Evolutionary conservation across 2,113 vertebrate species (phyloP).

Genomic region (Galemys pyrenaicus): DNA sequence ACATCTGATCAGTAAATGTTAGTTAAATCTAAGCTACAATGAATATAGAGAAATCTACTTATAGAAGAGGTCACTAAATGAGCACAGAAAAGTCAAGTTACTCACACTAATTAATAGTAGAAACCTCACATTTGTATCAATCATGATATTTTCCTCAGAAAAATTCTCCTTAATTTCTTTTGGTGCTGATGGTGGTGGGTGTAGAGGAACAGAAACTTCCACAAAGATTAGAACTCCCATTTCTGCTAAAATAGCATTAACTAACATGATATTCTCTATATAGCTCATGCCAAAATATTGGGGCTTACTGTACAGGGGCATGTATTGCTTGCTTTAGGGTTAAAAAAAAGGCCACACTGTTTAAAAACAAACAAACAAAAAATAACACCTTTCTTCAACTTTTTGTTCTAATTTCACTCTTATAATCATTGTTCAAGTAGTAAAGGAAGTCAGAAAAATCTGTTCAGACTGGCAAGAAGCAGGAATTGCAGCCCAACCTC

Average conservation of each 20-base stretch:
- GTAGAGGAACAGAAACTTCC: constrained; percentile 24
- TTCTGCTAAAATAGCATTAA: neutral
- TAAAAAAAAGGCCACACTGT: neutral
- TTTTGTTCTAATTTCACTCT: constrained; percentile 24
- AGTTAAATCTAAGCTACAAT: neutral
- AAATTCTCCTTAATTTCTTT: neutral
- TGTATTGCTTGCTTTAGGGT: neutral
- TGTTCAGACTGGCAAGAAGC: neutral
- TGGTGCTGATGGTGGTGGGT: neutral
- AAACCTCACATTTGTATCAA: neutral
- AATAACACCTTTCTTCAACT: neutral
- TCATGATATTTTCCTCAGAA: neutral
- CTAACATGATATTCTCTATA: neutral
- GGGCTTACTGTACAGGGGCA: neutral
- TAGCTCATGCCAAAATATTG: neutral
- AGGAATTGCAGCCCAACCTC: neutral
- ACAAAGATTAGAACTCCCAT: neutral
- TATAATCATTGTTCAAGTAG: constrained; percentile 23
- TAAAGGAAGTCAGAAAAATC: neutral
- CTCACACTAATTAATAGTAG: neutral
- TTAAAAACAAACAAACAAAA: constrained; percentile 52
- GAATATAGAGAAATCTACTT: neutral
- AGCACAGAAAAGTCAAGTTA: neutral
- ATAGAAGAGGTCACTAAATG: neutral
- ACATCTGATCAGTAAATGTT: neutral